Percentiles rank a stretch among this genome's conserved stretches.
phyloP scores from a whole-genome alignment of 2,113 vertebrate species.

The Heteronetta atricapilla region DNA sequence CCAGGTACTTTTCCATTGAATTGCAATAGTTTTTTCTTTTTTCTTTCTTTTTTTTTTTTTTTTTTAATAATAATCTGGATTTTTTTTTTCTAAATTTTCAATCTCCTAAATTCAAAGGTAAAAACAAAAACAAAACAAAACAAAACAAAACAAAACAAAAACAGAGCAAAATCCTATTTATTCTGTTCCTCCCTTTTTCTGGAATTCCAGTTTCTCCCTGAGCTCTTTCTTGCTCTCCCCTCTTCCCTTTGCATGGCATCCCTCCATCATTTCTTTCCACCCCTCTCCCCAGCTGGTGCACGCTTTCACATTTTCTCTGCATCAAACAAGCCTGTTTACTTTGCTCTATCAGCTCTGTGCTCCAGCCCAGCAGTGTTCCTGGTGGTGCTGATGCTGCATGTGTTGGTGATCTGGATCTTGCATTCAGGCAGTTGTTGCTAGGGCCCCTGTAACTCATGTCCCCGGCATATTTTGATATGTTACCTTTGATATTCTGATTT shows the following conservation, averaged over 20 bases:
- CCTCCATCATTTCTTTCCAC: neutral
- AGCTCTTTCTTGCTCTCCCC: neutral
- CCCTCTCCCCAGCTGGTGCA: neutral
- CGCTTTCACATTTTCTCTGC: neutral
- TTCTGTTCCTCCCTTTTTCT: neutral
- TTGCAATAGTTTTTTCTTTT: neutral
- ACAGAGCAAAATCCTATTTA: neutral
- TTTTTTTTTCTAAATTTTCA: neutral
- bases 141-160: neutral
- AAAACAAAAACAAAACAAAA: neutral
- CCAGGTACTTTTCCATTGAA: neutral
- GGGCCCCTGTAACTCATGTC: neutral
- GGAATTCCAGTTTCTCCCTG: neutral
- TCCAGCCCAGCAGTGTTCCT: neutral
- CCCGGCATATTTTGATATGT: neutral
- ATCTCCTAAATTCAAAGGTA: neutral
- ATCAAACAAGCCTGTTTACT: neutral
- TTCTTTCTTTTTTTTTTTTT: neutral
- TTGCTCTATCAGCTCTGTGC: neutral
- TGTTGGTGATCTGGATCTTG: conserved; percentile 26
- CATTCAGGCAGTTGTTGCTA: neutral
- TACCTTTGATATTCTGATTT: conserved; percentile 67
- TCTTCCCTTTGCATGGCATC: rapidly evolving
- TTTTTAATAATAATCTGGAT: neutral
- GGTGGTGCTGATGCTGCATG: conserved; percentile 32